These are phyloP conservation scores for Eudasyphora cyanicolor DNA, from an alignment of 2,888 invertebrate species.

Conservation along the genomic window DNA sequence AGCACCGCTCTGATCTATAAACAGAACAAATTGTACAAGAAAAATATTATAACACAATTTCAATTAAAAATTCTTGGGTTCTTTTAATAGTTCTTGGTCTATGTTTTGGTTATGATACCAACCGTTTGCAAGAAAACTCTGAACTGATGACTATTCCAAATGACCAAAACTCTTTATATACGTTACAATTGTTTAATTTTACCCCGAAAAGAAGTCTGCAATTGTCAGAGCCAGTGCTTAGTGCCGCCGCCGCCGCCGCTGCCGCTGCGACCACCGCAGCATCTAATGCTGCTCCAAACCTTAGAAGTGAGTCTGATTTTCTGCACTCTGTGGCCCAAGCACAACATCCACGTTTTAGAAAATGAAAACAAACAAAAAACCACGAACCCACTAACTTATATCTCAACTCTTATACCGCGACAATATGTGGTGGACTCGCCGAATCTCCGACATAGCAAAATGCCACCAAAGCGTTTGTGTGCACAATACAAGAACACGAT, in stretches of 20 bases:
- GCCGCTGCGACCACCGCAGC: slow-evolving; percentile 20
- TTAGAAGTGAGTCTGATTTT: neutral
- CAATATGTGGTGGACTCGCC: neutral
- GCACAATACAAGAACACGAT: neutral
- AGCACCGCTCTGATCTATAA: slow-evolving; percentile 47
- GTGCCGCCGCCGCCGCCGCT: neutral
- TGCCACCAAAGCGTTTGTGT: neutral
- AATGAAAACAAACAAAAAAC: slow-evolving; percentile 55
- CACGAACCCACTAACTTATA: neutral
- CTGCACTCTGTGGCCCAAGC: neutral
- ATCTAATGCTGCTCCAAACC: slow-evolving; percentile 23
- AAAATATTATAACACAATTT: neutral
- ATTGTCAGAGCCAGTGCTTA: slow-evolving; percentile 29
- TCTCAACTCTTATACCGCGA: neutral
- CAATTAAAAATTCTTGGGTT: neutral
- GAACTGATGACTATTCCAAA: slow-evolving; percentile 79
- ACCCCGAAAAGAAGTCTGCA: slow-evolving; percentile 4
- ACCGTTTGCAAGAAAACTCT: slow-evolving; percentile 79
- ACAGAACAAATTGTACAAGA: slow-evolving; percentile 13
- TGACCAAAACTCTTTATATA: slow-evolving; percentile 81
- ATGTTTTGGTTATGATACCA: slow-evolving; percentile 64
- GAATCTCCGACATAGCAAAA: neutral
- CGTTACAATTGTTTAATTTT: slow-evolving; percentile 67
- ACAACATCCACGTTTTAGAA: slow-evolving; percentile 49
- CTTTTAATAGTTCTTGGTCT: neutral